Base-by-base conservation (phyloP, 2,797 vertebrate species). In the Gymnopithys bicolor region DNA sequence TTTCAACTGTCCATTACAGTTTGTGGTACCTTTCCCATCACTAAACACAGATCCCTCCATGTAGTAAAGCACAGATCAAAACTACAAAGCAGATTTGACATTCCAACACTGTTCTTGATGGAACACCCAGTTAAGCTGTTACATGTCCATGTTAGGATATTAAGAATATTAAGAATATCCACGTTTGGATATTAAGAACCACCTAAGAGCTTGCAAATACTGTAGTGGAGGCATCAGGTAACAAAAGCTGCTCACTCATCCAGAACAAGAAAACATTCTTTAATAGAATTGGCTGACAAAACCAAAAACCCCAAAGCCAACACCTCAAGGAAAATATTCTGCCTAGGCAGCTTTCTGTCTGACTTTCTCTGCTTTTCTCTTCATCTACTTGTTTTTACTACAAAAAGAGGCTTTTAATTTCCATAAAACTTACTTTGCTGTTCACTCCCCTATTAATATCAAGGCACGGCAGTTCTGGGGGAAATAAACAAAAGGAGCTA, bases 171-270 rank as follows among this genome's bases (percentile, higher is more conserved):
- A n/a, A n/a, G n/a, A n/a, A n/a, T n/a, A n/a, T n/a, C n/a, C n/a
- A n/a, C 69, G 37, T 35, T 76, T 84, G 51, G 76, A 58, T 90
- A 94, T 79, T 91, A 91, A 88, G 86, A 93, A 86, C 58, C 35
- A 64, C 18, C 33, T 68, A 83, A 68, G 55, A 49, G 62, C 37
- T 79, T 2, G 1, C 67, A 32, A 80, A 73, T 39, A 62, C 19
- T n/a, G 25, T n/a, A 86, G 33, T 49, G 45, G 33, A 81, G 45
- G 73, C 89, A 92, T 56, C 35, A 59, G 39, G 17, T 81, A 87
- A 90, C 51, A 81, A 55, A 43, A 92, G 58, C 66, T 92, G 55
- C 55, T 78, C 60, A 35, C 52, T 73, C 19, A 81, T 27, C 37
- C 23, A 70, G 25, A 81, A 52, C 28, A 91, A 80, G 58, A 81